Evolutionary conservation across 2,888 invertebrate species (phyloP).

Genomic region (Rugalucina vietnamica): DNA sequence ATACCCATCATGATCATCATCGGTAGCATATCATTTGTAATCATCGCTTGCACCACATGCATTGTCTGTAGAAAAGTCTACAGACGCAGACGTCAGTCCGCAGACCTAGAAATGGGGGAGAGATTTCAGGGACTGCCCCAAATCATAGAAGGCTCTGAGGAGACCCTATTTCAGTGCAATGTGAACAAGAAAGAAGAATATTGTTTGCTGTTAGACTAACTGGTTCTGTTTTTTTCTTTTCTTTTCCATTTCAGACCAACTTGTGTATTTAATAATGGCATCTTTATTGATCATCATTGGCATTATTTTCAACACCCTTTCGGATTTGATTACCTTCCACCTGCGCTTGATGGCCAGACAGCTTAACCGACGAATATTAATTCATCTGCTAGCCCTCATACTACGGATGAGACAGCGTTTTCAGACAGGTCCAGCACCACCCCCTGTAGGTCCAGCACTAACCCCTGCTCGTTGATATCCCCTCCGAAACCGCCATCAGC

Average conservation of each 20-base stretch:
- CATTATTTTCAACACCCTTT: not conserved
- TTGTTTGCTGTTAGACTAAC: not conserved
- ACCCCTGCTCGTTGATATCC: not conserved
- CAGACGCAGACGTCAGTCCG: no score
- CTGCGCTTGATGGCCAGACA: not conserved
- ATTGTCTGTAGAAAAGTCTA: no score
- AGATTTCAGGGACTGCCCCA: no score
- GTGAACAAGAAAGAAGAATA: no score
- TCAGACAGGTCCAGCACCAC: not conserved
- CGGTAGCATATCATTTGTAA: no score
- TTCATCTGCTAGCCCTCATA: not conserved
- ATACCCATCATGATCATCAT: no score
- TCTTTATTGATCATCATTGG: not conserved
- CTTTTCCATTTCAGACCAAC: not conserved
- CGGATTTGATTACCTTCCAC: not conserved
- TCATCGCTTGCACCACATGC: no score
- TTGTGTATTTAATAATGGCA: not conserved
- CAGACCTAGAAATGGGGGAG: no score
- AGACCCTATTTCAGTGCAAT: not conserved
- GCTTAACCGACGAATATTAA: not conserved
- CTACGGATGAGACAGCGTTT: not conserved
- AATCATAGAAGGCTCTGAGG: not conserved
- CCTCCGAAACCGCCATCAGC: not conserved
- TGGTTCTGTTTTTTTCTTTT: not conserved
- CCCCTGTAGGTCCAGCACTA: no score